A percentile compares a stretch with the other conserved stretches of the same genome.
Conservation (phyloP, 2,113 vertebrate genomes). For the Xenus cinereus region DNA sequence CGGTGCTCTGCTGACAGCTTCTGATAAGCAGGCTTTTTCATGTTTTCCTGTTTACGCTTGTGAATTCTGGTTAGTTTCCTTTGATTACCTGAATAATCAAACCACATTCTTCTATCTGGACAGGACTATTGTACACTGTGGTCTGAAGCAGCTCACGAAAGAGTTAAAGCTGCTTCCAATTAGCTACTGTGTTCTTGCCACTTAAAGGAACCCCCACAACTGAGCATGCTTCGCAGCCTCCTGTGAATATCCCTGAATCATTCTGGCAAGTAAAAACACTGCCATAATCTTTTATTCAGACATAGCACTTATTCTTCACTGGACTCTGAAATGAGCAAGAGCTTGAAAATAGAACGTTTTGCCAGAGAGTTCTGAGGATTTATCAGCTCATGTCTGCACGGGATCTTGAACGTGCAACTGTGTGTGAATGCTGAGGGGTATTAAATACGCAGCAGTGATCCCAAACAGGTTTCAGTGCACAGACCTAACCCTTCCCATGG, state of each 20-base stretch:
- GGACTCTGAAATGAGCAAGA: slow-evolving; percentile 40
- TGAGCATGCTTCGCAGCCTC: slow-evolving; percentile 23
- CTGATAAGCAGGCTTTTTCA: not conserved
- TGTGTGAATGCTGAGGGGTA: not conserved
- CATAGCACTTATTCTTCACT: not conserved
- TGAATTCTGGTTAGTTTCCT: not conserved
- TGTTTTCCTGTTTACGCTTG: not conserved
- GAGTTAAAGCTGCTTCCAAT: slow-evolving; percentile 53
- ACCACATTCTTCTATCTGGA: not conserved
- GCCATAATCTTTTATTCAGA: slow-evolving; percentile 46
- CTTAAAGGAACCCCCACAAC: not conserved
- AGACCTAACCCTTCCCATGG: not conserved
- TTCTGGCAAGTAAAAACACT: slow-evolving; percentile 35
- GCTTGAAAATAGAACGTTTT: slow-evolving; percentile 11
- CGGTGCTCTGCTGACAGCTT: not conserved
- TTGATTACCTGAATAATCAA: not conserved
- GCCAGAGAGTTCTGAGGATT: slow-evolving; percentile 6
- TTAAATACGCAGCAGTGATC: not conserved
- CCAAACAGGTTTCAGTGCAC: not conserved
- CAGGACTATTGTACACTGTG: not conserved
- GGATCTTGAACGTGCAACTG: not conserved
- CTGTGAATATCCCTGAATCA: slow-evolving; percentile 51
- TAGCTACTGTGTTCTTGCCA: not conserved
- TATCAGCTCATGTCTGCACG: not conserved
- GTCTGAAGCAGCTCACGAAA: not conserved